Percentiles rank a stretch among this genome's conserved stretches.
phyloP scores from a whole-genome alignment of 2,113 vertebrate species.

The Stegastes partitus region DNA sequence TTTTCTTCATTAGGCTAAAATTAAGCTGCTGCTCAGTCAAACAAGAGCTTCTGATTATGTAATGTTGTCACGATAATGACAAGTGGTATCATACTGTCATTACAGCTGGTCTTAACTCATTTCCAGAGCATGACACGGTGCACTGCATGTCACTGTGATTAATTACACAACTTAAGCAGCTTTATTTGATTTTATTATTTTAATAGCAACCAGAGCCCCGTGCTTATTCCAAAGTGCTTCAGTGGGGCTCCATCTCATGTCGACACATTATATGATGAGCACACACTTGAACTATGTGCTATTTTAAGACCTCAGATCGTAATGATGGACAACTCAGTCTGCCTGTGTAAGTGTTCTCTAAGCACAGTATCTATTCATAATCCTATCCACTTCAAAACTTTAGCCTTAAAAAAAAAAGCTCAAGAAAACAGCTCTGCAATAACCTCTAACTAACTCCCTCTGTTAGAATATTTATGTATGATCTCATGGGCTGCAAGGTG shows the following conservation, averaged over 20 bases:
- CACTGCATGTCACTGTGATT: conserved; percentile 2
- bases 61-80: conserved; percentile 45
- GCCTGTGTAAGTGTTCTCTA: conserved; percentile 63
- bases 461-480: background rate
- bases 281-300: conserved; percentile 71
- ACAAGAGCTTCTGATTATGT: conserved; percentile 44
- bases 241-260: conserved; percentile 40
- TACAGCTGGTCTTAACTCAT: conserved; percentile 26
- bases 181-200: conserved; percentile 26
- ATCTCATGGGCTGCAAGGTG: no score
- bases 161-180: background rate
- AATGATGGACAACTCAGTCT: conserved; percentile 69
- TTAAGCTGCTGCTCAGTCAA: conserved; percentile 15
- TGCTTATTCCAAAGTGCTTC: conserved; percentile 39
- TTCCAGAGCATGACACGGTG: background rate
- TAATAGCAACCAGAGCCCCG: conserved; percentile 9
- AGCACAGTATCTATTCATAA: conserved; percentile 59
- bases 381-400: conserved; percentile 34
- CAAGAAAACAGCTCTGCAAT: conserved; percentile 33
- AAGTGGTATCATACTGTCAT: conserved; percentile 27
- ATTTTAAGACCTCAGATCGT: conserved; percentile 72
- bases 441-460: background rate
- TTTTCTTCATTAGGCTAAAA: background rate
- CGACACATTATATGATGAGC: conserved; percentile 70
- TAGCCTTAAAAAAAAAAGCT: background rate